These are phyloP conservation scores for Tonatia bakeri DNA, from an alignment of 2,113 vertebrate genomes.

Conservation along the genomic window DNA sequence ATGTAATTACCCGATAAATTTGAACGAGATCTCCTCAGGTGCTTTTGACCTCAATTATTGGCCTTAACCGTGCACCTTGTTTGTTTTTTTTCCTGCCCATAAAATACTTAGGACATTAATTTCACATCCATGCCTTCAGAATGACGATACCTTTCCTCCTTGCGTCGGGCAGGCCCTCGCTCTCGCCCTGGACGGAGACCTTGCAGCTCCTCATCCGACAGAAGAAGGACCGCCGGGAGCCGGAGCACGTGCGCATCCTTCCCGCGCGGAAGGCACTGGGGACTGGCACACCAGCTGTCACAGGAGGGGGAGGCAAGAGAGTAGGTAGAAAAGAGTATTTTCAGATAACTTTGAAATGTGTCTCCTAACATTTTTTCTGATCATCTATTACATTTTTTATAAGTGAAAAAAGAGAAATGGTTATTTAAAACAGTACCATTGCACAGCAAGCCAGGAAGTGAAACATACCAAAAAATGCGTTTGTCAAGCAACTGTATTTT, in stretches of 20 bases:
- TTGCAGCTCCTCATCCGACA: conserved; percentile 96
- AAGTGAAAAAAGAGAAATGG: not conserved
- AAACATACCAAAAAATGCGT: not conserved
- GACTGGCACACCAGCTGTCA: conserved; percentile 90
- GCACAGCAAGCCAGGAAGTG: not conserved
- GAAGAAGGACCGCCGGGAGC: conserved; percentile 95
- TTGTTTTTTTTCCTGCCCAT: not conserved
- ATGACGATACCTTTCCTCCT: conserved; percentile 92
- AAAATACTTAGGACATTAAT: not conserved
- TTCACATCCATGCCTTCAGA: not conserved
- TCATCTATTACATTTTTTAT: not conserved
- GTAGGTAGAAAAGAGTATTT: not conserved
- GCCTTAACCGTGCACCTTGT: not conserved
- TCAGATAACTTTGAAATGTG: not conserved
- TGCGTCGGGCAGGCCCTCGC: conserved; percentile 90
- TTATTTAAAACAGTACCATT: not conserved
- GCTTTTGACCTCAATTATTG: not conserved
- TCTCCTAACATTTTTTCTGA: not conserved
- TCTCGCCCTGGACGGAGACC: conserved; percentile 91
- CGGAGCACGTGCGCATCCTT: conserved; percentile 89
- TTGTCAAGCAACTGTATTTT: not conserved
- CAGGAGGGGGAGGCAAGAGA: not conserved
- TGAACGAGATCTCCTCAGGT: not conserved
- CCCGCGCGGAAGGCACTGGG: conserved; percentile 89
- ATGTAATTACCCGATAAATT: not conserved